Evolutionary conservation across 2,113 vertebrate species (phyloP).

Genomic region (Odocoileus virginianus): DNA sequence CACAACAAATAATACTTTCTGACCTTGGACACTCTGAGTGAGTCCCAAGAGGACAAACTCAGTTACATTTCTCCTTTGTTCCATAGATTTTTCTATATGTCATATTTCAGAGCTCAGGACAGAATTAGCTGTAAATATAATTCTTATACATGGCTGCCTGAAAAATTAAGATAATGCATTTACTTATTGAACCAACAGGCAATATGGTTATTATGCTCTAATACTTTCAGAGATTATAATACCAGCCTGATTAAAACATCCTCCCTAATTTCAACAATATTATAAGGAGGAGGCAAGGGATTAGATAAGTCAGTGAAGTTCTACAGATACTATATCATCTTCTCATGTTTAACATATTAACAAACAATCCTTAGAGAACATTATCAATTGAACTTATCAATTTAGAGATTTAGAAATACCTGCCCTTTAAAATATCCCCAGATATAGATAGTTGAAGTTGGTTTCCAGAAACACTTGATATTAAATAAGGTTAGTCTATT

Average conservation of each 20-base stretch:
- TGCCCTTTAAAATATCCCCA: not conserved
- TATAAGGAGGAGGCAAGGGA: not conserved
- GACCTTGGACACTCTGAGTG: constrained; percentile 30
- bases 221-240: not conserved
- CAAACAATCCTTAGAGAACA: not conserved
- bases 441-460: not conserved
- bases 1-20: constrained; percentile 54
- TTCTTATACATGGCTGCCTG: not conserved
- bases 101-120: not conserved
- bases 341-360: not conserved
- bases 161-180: not conserved
- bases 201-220: not conserved
- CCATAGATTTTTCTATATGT: not conserved
- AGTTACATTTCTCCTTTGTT: constrained; percentile 56
- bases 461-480: not conserved
- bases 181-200: not conserved
- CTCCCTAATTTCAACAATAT: not conserved
- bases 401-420: not conserved
- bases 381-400: fast-evolving
- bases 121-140: not conserved
- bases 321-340: not conserved
- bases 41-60: constrained; percentile 69
- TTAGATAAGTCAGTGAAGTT: not conserved
- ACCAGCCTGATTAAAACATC: not conserved
- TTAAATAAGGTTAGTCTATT: not conserved